These are phyloP conservation scores for Trilocha varians DNA, from an alignment of 2,888 invertebrate genomes.

Conservation along the genomic window DNA sequence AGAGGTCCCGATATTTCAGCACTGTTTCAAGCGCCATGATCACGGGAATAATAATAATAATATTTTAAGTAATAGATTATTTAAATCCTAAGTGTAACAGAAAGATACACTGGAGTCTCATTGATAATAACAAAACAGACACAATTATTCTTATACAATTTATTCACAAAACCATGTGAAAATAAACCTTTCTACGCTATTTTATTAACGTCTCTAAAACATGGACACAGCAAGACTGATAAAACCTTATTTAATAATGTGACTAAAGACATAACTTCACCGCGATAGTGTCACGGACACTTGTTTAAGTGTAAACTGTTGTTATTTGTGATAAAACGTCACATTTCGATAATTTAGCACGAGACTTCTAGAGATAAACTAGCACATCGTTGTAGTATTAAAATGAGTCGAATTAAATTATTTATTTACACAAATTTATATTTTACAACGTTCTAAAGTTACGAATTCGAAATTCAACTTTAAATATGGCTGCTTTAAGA, in stretches of 20 bases:
- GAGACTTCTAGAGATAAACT: constrained; percentile 27
- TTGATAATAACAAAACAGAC: no score
- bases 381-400: constrained; percentile 35
- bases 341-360: constrained; percentile 66
- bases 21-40: no score
- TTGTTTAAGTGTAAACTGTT: constrained; percentile 71
- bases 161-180: background rate
- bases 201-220: constrained; percentile 11
- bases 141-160: no score
- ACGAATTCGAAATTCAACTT: constrained; percentile 1
- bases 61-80: no score
- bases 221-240: constrained; percentile 31
- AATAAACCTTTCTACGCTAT: background rate
- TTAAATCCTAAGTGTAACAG: no score
- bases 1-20: no score
- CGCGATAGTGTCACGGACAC: constrained; percentile 51
- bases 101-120: no score
- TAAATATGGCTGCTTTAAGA: background rate
- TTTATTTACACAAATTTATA: constrained; percentile 18
- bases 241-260: constrained; percentile 63
- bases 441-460: background rate
- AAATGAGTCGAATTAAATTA: constrained; percentile 38
- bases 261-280: constrained; percentile 54
- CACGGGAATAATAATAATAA: no score
- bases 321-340: constrained; percentile 63